Evolutionary conservation across 2,797 vertebrate genomes (phyloP), one percentile per base, ranked within the genome.

Genomic region (Coccyzus lansbergi): DNA sequence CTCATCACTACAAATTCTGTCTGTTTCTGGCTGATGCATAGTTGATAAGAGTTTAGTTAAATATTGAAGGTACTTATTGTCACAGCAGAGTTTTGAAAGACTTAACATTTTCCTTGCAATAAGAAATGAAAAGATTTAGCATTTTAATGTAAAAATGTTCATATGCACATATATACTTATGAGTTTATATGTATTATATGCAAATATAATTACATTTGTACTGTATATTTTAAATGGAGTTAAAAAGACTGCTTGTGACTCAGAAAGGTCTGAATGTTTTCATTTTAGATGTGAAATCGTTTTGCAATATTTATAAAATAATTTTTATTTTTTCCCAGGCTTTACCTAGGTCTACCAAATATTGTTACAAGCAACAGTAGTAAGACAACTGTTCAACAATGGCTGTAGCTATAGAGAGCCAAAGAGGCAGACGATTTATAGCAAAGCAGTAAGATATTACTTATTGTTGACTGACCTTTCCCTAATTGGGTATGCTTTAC

Each of bases 391-490:
- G 21, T 49, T 78, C 79, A 92, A 48, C 2, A 0, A 71, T 0
- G 0, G 13, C 59, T 20, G 13, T 49, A 44, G 7, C 42, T 83
- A 77, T 90, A 71, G 63, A 49, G 78, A 63, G 58, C 67, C 28
- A 31, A 77, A 71, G 31, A 94, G 34, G 14, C 15, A 15, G 93
- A 90, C 14, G 59, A 46, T 28, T 5, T 86, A 40, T 5, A 87
- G 72, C 15, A 65, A 71, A 94, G 55, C 67, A 53, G 82, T 94
- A 72, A 92, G 72, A 28, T 75, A 91, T 77, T 77, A 17, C 51
- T 93, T 72, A 89, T 93, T 87, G 52, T 89, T 83, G 88, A 63
- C 93, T 97, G 97, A 97, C 97, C 93, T 96, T 97, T 97, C 88
- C 65, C 31, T 97, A 96, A 94, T 92, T 95, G 94, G 67, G 49